A percentile compares a stretch with the other conserved stretches of the same genome.
Evolutionary conservation across 2,888 invertebrate species (phyloP).

Genomic region (Spisula solida): DNA sequence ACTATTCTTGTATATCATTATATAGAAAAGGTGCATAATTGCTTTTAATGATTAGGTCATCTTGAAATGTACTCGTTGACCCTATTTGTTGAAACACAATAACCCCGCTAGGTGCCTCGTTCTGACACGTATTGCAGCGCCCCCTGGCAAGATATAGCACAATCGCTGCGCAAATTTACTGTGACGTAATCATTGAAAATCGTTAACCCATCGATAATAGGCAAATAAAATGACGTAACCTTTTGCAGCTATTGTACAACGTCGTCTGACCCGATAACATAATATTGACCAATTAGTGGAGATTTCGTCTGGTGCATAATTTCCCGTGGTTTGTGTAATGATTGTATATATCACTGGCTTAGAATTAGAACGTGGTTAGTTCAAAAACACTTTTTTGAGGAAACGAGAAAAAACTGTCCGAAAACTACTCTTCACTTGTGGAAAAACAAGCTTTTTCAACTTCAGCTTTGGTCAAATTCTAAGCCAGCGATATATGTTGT

Average conservation of each 20-base stretch:
- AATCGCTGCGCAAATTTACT: slow-evolving; percentile 32
- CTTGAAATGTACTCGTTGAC: slow-evolving; percentile 22
- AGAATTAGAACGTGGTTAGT: too few species aligned
- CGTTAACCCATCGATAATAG: slow-evolving; percentile 30
- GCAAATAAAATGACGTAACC: slow-evolving; percentile 36
- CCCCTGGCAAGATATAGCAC: slow-evolving; percentile 30
- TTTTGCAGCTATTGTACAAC: background rate
- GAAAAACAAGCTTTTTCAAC: too few species aligned
- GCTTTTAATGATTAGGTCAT: too few species aligned
- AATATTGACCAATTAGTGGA: slow-evolving; percentile 1
- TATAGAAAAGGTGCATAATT: too few species aligned
- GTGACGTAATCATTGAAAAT: slow-evolving; percentile 40
- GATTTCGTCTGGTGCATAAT: background rate
- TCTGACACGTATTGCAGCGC: slow-evolving; percentile 34
- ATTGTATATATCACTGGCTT: too few species aligned
- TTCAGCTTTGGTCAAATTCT: too few species aligned
- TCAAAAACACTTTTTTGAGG: too few species aligned
- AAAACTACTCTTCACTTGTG: too few species aligned
- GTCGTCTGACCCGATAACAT: slow-evolving; percentile 17
- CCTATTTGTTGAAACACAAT: slow-evolving; percentile 15
- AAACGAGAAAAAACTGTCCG: background rate
- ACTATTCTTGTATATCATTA: too few species aligned
- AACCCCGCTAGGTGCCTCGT: slow-evolving; percentile 22
- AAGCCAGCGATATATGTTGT: too few species aligned
- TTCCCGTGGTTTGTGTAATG: too few species aligned